Evolutionary conservation across 2,888 invertebrate species (phyloP).

Genomic region (Noctua comes): DNA sequence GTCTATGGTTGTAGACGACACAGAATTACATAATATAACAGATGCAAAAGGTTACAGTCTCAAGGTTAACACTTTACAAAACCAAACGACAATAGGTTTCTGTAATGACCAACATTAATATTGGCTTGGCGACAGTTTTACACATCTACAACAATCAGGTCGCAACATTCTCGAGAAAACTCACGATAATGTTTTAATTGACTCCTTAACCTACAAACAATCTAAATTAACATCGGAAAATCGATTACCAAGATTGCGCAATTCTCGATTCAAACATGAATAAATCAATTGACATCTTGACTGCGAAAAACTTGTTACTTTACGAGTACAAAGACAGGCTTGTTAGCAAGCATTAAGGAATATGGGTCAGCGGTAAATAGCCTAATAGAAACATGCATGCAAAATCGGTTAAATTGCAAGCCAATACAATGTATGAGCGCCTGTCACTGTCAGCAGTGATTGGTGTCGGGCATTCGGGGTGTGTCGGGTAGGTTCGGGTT

Average conservation of each 20-base stretch:
- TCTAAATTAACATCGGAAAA: slow-evolving; percentile 49
- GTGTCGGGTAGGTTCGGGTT: slow-evolving; percentile 45
- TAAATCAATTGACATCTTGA: slow-evolving; percentile 47
- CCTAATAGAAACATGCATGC: slow-evolving; percentile 62
- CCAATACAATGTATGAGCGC: slow-evolving; percentile 53
- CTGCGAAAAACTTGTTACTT: slow-evolving; percentile 43
- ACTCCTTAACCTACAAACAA: slow-evolving; percentile 63
- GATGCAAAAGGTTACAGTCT: slow-evolving; percentile 32
- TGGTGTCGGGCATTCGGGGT: slow-evolving; percentile 47
- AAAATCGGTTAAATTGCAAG: slow-evolving; percentile 58
- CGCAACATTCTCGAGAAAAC: slow-evolving; percentile 52
- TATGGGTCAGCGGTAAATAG: slow-evolving; percentile 65
- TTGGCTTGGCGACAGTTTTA: slow-evolving; percentile 32
- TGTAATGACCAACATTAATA: slow-evolving; percentile 39
- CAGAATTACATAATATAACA: slow-evolving; percentile 13
- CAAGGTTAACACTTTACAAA: slow-evolving; percentile 27
- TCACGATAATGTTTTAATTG: slow-evolving; percentile 52
- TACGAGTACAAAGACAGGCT: slow-evolving; percentile 39
- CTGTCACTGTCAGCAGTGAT: slow-evolving; percentile 53
- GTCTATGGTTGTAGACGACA: background rate
- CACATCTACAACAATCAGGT: slow-evolving; percentile 25
- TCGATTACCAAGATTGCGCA: slow-evolving; percentile 56
- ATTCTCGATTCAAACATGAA: slow-evolving; percentile 40
- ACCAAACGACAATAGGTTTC: slow-evolving; percentile 14
- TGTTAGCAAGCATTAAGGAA: slow-evolving; percentile 54